Evolutionary conservation across 2,888 invertebrate species (phyloP), one percentile per base, ranked within the genome.

Genomic region (Pomacea canaliculata): DNA sequence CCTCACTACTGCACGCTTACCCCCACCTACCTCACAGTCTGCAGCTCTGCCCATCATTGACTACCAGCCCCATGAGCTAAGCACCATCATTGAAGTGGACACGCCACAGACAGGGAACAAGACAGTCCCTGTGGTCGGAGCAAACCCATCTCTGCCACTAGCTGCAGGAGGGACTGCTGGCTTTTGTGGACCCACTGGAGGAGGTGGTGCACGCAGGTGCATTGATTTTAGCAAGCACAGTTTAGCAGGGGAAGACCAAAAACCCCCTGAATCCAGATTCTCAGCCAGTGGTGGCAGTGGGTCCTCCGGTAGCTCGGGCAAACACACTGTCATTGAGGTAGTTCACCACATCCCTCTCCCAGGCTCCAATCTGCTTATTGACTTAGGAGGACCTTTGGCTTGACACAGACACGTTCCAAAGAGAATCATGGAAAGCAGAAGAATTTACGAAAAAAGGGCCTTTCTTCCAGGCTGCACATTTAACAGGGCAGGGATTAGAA

Each of bases 71-170:
- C 85, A 84, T 65, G 85, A 87, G 76, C 79, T 87, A 65, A 87
- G 87, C 70, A 87, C 87, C 37, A 87, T 87, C 23, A 77, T 83
- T 49, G 87, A 87, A 76, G 85, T 87, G n/a, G 87, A 87, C 78
- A 87, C 87, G 1, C 87, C 87, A 8, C 70, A 62, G 16, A 75
- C 74, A 0, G 73, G 13, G 8, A 46, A 27, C 62, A 71, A 71
- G 59, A 68, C 67, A n/a, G 9, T 56, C 18, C 49, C 60, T 27
- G 19, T 46, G 19, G 9, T 12, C 1, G 48, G 48, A 46, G 19
- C 7, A 5, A 7, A 3, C 19, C 68, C 68, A 19, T 2, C 68
- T 12, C 9, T 51, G 7, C 37, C 48, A 8, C 46, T 37, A 8
- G 48, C 49, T 23, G 23, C 18, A 16, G 60, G 62, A 46, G 65